Evolutionary conservation across 2,797 vertebrate genomes (phyloP), one percentile per base, ranked within the genome.

Genomic region (Microctenopoma stevenorrisi): DNA sequence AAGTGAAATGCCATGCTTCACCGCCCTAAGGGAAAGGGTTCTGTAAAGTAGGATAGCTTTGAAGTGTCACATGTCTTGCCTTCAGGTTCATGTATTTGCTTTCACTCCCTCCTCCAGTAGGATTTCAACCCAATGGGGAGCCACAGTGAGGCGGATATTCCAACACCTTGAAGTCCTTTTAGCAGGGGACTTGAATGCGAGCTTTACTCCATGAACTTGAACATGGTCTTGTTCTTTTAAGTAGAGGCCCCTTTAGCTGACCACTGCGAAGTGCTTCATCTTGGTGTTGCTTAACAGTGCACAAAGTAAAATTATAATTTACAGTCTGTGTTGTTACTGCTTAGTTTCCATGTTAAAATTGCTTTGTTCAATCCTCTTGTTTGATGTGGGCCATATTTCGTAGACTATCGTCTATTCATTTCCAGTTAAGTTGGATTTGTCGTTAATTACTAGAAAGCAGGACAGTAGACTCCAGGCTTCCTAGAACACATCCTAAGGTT

Each of bases 141-240:
- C 74, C 82, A 66, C 65, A 61, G 69, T 68, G 53, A 90, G 84
- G 83, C 68, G 68, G 86, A 89, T 89, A 83, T 79, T 81, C 85
- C 84, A 68, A 86, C 88, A 89, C 90, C 89, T 87, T 90, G 81
- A 90, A 91, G 81, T 89, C 71, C 52, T 88, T 90, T 86, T 76
- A 85, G 79, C 80, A 7, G 56, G 68, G 74, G 57, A 61, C 76
- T 80, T 82, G 71, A 59, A 78, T 35, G 42, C 77, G 82, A 70
- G 63, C 72, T 77, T 79, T 83, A 79, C 80, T 80, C 63, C 69
- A 76, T 84, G 78, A 87, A 86, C 83, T 77, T 72, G 25, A 82
- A 79, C 50, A 74, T 26, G 74, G 64, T 65, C 52, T 38, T 60
- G 52, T 69, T 68, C 68, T 73, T 83, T 84, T 65, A 70, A 78